Evolutionary conservation across 2,113 vertebrate genomes (phyloP).

Genomic region (Spilogale gracilis): DNA sequence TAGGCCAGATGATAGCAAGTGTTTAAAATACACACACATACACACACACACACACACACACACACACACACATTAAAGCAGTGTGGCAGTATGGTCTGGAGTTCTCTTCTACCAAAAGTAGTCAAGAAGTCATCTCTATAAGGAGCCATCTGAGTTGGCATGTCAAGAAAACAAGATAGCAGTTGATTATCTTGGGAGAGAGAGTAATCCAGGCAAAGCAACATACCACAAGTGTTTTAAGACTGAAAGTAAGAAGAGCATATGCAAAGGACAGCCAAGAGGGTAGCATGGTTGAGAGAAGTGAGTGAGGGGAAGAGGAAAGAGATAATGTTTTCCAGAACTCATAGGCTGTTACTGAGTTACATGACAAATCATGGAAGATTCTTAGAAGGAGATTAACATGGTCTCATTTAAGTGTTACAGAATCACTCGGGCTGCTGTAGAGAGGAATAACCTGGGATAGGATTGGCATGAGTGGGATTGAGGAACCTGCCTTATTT

Average conservation of each 20-base stretch:
- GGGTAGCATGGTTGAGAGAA: not conserved
- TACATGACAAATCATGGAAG: not conserved
- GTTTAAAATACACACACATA: not conserved
- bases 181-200: not conserved
- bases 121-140: not conserved
- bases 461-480: not conserved
- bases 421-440: not conserved
- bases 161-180: not conserved
- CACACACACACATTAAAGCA: not conserved
- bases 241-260: not conserved
- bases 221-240: not conserved
- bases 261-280: not conserved
- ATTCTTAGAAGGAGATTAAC: not conserved
- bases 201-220: not conserved
- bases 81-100: not conserved
- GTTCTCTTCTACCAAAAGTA: not conserved
- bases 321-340: not conserved
- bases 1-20: not conserved
- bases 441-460: not conserved
- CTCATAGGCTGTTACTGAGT: not conserved
- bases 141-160: not conserved
- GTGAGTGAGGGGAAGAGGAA: not conserved
- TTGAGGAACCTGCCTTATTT: not conserved
- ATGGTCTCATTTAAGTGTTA: not conserved
- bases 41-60: not conserved